phyloP scores from a whole-genome alignment of 2,113 vertebrate species.

The Proteles cristata region DNA sequence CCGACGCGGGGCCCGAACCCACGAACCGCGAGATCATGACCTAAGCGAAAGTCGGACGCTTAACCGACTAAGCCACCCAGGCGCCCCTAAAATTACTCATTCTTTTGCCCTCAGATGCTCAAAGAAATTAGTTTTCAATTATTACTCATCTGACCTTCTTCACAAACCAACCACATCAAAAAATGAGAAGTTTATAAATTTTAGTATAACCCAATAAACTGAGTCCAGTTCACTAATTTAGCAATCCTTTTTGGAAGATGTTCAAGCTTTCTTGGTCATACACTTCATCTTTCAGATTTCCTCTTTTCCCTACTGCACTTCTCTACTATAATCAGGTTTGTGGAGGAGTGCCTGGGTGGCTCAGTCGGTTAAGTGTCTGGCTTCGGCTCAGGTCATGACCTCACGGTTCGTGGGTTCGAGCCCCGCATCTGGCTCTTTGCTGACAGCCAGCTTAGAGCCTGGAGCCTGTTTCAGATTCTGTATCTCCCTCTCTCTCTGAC shows the following conservation, averaged over 20 bases:
- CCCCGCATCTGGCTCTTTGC: too few species aligned
- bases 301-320: not conserved
- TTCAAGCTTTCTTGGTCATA: not conserved
- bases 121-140: not conserved
- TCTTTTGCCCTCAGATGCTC: not conserved
- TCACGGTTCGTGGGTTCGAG: too few species aligned
- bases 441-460: too few species aligned
- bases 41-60: too few species aligned
- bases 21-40: too few species aligned
- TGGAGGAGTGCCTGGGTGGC: too few species aligned
- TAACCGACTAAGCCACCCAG: too few species aligned
- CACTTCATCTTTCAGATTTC: not conserved
- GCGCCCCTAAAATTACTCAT: slow-evolving; percentile 39
- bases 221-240: not conserved
- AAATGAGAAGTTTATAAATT: not conserved
- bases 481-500: too few species aligned
- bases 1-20: too few species aligned
- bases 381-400: too few species aligned
- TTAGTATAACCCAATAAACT: not conserved
- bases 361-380: too few species aligned
- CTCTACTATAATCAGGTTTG: not conserved
- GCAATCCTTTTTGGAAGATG: not conserved
- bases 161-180: not conserved
- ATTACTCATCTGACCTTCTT: not conserved
- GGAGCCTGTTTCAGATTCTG: too few species aligned